Percentiles rank a stretch among this genome's conserved stretches.
Conservation (phyloP, 2,888 invertebrate genomes). For the Lagria hirta region DNA sequence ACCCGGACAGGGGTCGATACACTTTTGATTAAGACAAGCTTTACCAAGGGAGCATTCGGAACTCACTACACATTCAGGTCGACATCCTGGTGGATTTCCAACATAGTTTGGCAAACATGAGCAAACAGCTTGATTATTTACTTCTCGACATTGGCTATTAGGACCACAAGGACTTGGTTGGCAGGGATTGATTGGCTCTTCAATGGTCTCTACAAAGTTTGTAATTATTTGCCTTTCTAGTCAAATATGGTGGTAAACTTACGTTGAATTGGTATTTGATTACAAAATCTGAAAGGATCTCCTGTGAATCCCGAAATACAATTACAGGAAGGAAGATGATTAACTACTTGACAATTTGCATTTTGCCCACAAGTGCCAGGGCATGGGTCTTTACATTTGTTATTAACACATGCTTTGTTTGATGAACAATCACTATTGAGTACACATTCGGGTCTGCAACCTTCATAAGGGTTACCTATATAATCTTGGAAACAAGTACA, state of each 20-base stretch:
- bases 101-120: constrained; percentile 61
- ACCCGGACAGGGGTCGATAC: constrained; percentile 57
- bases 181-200: constrained; percentile 61
- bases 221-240: constrained; percentile 4
- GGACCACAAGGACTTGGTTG: constrained; percentile 77
- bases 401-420: constrained; percentile 68
- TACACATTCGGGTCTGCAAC: constrained; percentile 74
- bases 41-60: constrained; percentile 58
- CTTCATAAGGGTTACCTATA: constrained; percentile 76
- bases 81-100: constrained; percentile 63
- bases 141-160: constrained; percentile 71
- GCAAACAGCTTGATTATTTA: constrained; percentile 60
- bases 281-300: constrained; percentile 62
- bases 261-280: constrained; percentile 36
- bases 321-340: constrained; percentile 68
- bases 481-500: constrained; percentile 73
- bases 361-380: constrained; percentile 74
- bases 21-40: constrained; percentile 50
- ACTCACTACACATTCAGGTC: constrained; percentile 60
- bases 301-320: constrained; percentile 66
- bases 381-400: constrained; percentile 77
- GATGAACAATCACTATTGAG: constrained; percentile 68
- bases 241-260: constrained; percentile 38
- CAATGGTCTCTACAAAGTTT: constrained; percentile 56
- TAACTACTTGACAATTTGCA: constrained; percentile 71